Evolutionary conservation across 2,888 invertebrate species (phyloP).

Genomic region (Ennomos erosarius): DNA sequence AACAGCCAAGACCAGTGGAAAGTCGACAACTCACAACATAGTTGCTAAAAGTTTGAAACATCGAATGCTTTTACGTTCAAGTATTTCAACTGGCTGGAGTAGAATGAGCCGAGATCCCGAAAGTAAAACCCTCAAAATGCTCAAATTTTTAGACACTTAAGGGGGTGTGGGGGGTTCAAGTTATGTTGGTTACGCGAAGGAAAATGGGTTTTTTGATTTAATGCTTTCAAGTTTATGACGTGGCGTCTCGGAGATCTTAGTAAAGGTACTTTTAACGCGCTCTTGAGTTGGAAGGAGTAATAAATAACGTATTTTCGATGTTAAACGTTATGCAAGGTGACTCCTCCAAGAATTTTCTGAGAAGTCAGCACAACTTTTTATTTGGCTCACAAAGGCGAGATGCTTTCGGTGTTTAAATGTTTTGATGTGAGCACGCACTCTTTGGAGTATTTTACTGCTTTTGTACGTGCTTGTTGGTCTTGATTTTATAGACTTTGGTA

Average conservation of each 20-base stretch:
- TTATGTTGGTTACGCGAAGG: slow-evolving; percentile 47
- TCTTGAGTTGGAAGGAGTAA: slow-evolving; percentile 46
- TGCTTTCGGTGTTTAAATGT: slow-evolving; percentile 19
- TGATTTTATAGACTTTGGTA: slow-evolving; percentile 1
- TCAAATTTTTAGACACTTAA: slow-evolving; percentile 29
- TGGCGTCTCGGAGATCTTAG: slow-evolving; percentile 59
- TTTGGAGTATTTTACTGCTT: slow-evolving; percentile 20
- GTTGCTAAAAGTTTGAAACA: slow-evolving; percentile 81
- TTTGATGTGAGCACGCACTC: slow-evolving; percentile 18
- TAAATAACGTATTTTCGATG: slow-evolving; percentile 61
- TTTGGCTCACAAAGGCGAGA: slow-evolving; percentile 21
- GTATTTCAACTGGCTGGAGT: slow-evolving; percentile 56
- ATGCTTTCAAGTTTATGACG: slow-evolving; percentile 70
- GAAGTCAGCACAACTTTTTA: slow-evolving; percentile 31
- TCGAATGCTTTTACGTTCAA: slow-evolving; percentile 77
- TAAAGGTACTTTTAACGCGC: slow-evolving; percentile 59
- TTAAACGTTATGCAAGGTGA: slow-evolving; percentile 36
- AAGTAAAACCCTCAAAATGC: slow-evolving; percentile 26
- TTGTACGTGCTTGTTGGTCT: slow-evolving; percentile 7
- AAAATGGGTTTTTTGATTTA: slow-evolving; percentile 74
- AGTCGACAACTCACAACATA: slow-evolving; percentile 70
- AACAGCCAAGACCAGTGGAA: slow-evolving; percentile 69
- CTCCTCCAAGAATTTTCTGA: slow-evolving; percentile 26
- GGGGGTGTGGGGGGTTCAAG: slow-evolving; percentile 44
- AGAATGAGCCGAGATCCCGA: slow-evolving; percentile 43